phyloP scores from a whole-genome alignment of 1,140 invertebrate genomes.

The Drosophila takahashii region DNA sequence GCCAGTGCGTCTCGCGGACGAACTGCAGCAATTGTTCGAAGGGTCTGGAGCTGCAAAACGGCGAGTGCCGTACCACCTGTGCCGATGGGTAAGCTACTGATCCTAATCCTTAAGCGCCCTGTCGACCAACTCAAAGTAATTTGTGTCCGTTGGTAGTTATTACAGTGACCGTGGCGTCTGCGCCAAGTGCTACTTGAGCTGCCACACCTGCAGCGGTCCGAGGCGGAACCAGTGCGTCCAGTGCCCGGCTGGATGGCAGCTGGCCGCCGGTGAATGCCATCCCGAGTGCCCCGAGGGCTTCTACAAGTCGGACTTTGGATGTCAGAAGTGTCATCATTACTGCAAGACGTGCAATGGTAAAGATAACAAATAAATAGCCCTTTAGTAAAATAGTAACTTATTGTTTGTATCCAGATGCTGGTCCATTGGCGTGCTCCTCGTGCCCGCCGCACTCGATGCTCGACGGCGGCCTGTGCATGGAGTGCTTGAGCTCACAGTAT shows the following conservation, averaged over 20 bases:
- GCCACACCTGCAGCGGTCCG: constrained; percentile 92
- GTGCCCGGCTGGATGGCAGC: constrained; percentile 91
- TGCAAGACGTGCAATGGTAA: constrained; percentile 92
- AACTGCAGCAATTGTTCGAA: constrained; percentile 92
- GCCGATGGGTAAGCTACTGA: constrained; percentile 86
- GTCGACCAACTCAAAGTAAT: background rate
- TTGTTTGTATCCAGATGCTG: constrained; percentile 86
- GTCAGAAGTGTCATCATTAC: constrained; percentile 93
- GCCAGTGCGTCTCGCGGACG: constrained; percentile 89
- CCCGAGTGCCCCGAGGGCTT: constrained; percentile 93
- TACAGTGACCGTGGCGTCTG: constrained; percentile 93
- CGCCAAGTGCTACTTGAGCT: constrained; percentile 92
- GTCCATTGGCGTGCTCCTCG: constrained; percentile 89
- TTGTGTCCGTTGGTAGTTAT: constrained; percentile 86
- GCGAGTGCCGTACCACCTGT: constrained; percentile 91
- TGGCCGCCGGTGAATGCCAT: constrained; percentile 92
- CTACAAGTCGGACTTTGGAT: constrained; percentile 91
- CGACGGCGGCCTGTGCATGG: constrained; percentile 90
- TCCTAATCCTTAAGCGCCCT: no score
- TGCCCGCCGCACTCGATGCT: constrained; percentile 90
- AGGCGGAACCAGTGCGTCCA: constrained; percentile 92
- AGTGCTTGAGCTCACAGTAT: constrained; percentile 90
- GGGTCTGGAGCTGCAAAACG: constrained; percentile 90
- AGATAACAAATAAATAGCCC: background rate
- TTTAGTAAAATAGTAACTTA: background rate